Base-by-base conservation (phyloP, 2,113 vertebrate species). In the Pterocles orientalis region DNA sequence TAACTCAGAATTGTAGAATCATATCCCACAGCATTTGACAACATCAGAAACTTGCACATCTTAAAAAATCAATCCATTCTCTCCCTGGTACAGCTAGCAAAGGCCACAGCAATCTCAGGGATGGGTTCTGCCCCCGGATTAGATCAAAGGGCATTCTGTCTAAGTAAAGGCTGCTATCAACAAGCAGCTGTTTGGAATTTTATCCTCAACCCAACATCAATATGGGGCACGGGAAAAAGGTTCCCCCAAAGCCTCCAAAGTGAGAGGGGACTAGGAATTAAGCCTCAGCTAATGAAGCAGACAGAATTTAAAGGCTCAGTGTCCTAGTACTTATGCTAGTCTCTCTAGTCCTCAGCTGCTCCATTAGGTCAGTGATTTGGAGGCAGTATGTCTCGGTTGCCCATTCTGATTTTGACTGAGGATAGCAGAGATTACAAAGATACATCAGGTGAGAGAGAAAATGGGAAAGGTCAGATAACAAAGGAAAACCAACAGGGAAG, bases 401-500 rank as follows among this genome's bases (percentile, higher is more conserved):
- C 62, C 68, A 34, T 85, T 33, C 43, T 33, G 47, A 56, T 41
- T 89, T 72, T 81, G 56, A 54, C 48, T 56, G 51, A 50, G 23
- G 18, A 53, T 3, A 84, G 57, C 45, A 79, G 24, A 77, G n/a
- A 80, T 25, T 70, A 76, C 72, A 80, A 75, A 79, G 18, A 24
- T 73, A 65, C 31, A 54, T 79, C 24, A 14, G 45, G 41, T 24
- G 31, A 78, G 7, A 92, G n/a, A 89, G 56, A 87, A 94, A 80
- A 82, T 43, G 66, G 54, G 57, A 85, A 86, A 86, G 64, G 75
- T 45, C 91, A 95, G 86, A 88, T 43, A 90, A 93, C 5, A 11
- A 82, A 86, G 79, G 56, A 86, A 95, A 91, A 58, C 1, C 61
- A 82, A 76, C 41, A 95, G 9, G 6, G 51, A 82, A 82, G 36